Evolutionary conservation across 2,888 invertebrate species (phyloP).

Genomic region (Polydrusus tereticollis): DNA sequence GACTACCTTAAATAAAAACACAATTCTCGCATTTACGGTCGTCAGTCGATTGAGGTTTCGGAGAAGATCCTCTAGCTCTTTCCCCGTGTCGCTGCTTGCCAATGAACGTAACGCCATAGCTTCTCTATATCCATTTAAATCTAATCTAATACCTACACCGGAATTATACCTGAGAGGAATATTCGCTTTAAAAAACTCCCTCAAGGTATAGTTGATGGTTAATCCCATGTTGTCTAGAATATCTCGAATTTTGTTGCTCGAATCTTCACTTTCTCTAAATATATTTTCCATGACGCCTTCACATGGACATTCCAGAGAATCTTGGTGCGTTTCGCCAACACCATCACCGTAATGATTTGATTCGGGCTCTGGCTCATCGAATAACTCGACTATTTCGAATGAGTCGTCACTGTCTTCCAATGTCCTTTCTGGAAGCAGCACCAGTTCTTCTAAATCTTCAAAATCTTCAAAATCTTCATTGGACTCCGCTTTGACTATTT

Average conservation of each 20-base stretch:
- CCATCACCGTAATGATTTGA: background rate
- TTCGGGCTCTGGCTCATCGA: background rate
- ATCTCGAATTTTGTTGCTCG: constrained; percentile 24
- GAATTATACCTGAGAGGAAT: background rate
- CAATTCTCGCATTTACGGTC: constrained; percentile 55
- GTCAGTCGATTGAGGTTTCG: constrained; percentile 11
- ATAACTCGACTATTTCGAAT: constrained; percentile 36
- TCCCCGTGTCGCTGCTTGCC: background rate
- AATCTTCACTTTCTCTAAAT: constrained; percentile 12
- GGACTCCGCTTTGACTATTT: background rate
- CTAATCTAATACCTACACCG: background rate
- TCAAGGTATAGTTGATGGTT: constrained; percentile 35
- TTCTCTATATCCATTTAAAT: background rate
- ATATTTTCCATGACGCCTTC: constrained; percentile 2
- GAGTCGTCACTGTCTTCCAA: background rate
- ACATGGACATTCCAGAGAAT: background rate
- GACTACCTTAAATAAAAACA: constrained; percentile 56
- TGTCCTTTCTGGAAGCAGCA: constrained; percentile 21
- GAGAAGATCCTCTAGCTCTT: constrained; percentile 15
- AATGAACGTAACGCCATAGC: background rate
- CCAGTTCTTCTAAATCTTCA: constrained; percentile 20
- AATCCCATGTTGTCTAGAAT: constrained; percentile 37
- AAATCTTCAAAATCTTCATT: constrained; percentile 22
- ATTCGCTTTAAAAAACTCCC: constrained; percentile 30
- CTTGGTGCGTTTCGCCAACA: constrained; percentile 6